These are phyloP conservation scores for Mystacides longicornis DNA, from an alignment of 2,888 invertebrate genomes.

Conservation along the genomic window DNA sequence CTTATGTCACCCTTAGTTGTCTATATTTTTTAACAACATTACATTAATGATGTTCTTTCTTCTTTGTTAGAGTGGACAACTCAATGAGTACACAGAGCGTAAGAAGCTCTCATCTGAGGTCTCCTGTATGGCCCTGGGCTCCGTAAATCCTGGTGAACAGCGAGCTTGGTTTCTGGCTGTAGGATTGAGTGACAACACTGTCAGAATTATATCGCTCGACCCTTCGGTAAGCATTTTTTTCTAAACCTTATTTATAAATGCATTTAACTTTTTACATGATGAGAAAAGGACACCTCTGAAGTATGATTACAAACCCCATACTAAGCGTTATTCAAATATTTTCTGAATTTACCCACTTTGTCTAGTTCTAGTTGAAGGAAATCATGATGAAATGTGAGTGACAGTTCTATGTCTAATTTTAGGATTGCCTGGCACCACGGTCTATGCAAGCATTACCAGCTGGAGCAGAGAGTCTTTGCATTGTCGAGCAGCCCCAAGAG, in stretches of 20 bases:
- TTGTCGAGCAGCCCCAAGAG: conserved; percentile 75
- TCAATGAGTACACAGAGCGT: conserved; percentile 97
- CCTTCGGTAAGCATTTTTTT: conserved; percentile 56
- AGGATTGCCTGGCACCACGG: conserved; percentile 90
- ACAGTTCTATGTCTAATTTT: conserved; percentile 26
- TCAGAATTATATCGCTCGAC: conserved; percentile 94
- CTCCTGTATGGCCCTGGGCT: conserved; percentile 96
- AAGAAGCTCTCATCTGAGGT: conserved; percentile 96
- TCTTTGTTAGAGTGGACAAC: conserved; percentile 78
- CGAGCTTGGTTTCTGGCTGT: conserved; percentile 93
- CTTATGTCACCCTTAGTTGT: neutral
- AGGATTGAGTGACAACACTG: conserved; percentile 92
- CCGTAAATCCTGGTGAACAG: conserved; percentile 91
- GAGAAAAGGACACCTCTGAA: conserved; percentile 50
- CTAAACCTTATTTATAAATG: neutral
- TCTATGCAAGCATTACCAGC: conserved; percentile 97
- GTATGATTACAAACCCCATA: conserved; percentile 38
- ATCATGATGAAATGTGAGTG: neutral
- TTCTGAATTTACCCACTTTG: conserved; percentile 16
- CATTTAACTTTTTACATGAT: conserved; percentile 34
- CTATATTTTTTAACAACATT: neutral
- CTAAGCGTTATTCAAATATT: conserved; percentile 25
- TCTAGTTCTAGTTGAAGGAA: neutral
- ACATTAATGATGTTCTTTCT: too few relatives aligned
- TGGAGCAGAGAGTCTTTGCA: conserved; percentile 92